phyloP scores from a whole-genome alignment of 2,888 invertebrate species.

The Rhagonycha fulva region DNA sequence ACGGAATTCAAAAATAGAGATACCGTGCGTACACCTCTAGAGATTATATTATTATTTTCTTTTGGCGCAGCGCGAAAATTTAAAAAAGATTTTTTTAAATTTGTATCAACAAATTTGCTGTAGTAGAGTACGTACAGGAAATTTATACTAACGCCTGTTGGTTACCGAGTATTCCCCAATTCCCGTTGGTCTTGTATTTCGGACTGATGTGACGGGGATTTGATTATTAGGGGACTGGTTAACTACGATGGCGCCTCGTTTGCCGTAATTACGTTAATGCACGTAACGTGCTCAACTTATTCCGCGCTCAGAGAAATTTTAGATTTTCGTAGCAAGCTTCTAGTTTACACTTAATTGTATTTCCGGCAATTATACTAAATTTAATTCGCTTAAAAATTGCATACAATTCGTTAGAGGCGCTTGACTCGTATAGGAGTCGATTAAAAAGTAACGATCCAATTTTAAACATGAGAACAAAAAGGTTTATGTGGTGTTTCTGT shows the following conservation, averaged over 20 bases:
- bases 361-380: slow-evolving; percentile 11
- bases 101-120: not conserved
- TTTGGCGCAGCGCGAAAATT: not conserved
- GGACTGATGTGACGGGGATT: slow-evolving; percentile 26
- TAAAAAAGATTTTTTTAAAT: not conserved
- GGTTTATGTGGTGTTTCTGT: not conserved
- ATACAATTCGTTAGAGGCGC: slow-evolving; percentile 6
- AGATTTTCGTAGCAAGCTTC: slow-evolving; percentile 20
- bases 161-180: not conserved
- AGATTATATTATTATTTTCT: not conserved
- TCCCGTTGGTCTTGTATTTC: slow-evolving; percentile 19
- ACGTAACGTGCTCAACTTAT: slow-evolving; percentile 36
- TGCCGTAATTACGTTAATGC: slow-evolving; percentile 36
- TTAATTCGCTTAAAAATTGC: slow-evolving; percentile 17
- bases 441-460: not conserved
- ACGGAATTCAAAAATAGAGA: not conserved
- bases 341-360: slow-evolving; percentile 22
- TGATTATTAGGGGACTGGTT: slow-evolving; percentile 32
- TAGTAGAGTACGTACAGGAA: not conserved
- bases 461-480: not conserved
- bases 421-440: not conserved
- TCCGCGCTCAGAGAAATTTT: slow-evolving; percentile 25
- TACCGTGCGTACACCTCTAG: not conserved
- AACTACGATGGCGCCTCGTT: slow-evolving; percentile 34
- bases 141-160: not conserved